Percentiles rank a stretch among this genome's conserved stretches.
phyloP scores from a whole-genome alignment of 1,140 invertebrate genomes.

The Chlorops oryzae region DNA sequence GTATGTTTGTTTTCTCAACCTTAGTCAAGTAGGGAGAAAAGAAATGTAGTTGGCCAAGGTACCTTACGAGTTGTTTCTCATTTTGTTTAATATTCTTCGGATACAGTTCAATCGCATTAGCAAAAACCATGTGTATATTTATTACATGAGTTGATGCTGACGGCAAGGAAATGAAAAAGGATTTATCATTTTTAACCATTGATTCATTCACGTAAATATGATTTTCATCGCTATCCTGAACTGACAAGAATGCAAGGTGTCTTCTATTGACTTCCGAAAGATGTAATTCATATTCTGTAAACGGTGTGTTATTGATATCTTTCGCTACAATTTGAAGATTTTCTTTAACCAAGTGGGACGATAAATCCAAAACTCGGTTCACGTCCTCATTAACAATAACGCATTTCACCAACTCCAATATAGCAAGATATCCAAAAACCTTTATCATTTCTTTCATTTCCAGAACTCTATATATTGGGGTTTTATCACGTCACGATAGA shows the following conservation, averaged over 20 bases:
- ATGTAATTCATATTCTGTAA: constrained; percentile 66
- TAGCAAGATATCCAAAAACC: no score
- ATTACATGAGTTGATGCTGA: constrained; percentile 52
- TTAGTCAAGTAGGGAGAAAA: constrained; percentile 74
- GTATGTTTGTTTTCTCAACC: constrained; percentile 75
- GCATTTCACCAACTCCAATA: no score
- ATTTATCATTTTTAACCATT: constrained; percentile 46
- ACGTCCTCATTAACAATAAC: constrained; percentile 75
- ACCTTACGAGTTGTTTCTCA: constrained; percentile 89
- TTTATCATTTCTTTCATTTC: no score
- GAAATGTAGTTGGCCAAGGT: constrained; percentile 75
- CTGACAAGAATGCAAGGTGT: constrained; percentile 69
- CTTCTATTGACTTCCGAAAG: constrained; percentile 59
- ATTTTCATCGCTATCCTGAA: constrained; percentile 59
- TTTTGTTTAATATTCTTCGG: constrained; percentile 83
- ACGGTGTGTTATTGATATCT: constrained; percentile 66
- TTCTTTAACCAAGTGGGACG: constrained; percentile 83
- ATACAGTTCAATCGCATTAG: constrained; percentile 71
- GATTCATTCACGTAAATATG: constrained; percentile 54
- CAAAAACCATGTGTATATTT: constrained; percentile 70
- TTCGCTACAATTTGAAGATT: constrained; percentile 71
- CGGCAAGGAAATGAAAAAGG: no score
- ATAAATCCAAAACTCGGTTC: constrained; percentile 78
- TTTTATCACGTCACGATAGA: no score
- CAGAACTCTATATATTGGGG: no score